Conservation (phyloP, 2,113 vertebrate genomes). For the Piaya cayana region DNA sequence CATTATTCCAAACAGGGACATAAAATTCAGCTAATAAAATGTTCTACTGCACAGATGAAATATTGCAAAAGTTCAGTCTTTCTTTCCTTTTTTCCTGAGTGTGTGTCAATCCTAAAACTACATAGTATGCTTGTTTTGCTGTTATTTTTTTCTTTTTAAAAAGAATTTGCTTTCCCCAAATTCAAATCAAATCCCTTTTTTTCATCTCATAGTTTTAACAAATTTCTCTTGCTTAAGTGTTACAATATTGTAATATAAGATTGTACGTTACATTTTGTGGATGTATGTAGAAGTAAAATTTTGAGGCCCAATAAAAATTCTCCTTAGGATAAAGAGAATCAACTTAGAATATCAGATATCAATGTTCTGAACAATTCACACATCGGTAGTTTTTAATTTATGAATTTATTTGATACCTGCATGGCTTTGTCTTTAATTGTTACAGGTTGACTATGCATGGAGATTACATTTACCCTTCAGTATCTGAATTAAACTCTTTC, state of each 20-base stretch:
- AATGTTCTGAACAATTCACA: not conserved
- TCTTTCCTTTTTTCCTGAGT: not conserved
- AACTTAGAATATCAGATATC: not conserved
- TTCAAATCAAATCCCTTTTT: not conserved
- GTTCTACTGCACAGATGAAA: not conserved
- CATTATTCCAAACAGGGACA: slow-evolving; percentile 14
- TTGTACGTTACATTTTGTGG: not conserved
- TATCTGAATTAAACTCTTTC: not conserved
- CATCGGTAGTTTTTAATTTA: not conserved
- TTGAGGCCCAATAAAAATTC: not conserved
- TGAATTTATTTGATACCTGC: not conserved
- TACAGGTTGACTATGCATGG: not conserved
- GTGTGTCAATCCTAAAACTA: not conserved
- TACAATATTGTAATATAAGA: not conserved
- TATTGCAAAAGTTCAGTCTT: not conserved
- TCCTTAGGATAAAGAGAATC: not conserved
- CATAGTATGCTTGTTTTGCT: not conserved
- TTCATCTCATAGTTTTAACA: not conserved
- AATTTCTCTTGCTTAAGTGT: not conserved
- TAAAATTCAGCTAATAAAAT: slow-evolving; percentile 36
- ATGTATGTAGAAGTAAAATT: not conserved
- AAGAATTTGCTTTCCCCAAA: not conserved
- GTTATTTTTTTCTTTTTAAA: not conserved
- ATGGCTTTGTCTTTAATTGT: not conserved
- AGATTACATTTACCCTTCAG: not conserved